Evolutionary conservation across 2,113 vertebrate genomes (phyloP), one percentile per base, ranked within the genome.

Genomic region (Pogonocichla stellata): DNA sequence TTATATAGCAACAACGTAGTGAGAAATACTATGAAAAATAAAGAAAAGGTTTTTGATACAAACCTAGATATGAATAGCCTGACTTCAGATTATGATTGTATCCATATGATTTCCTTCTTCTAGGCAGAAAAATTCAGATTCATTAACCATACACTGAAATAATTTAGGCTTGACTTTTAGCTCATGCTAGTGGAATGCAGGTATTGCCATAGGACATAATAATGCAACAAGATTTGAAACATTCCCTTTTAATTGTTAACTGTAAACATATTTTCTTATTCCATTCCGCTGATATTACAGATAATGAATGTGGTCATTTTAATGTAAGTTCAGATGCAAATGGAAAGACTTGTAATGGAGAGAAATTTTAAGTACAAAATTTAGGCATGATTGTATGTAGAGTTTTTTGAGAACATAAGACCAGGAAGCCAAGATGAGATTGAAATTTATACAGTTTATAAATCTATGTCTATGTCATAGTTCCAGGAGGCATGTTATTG

Each of bases 1-100:
- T 73, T 50, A 73, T 90, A 71, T 93, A 86, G 77, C 94, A 96
- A 94, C 84, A 91, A 62, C 12, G 8, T n/a, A 61, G 42, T 62
- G 45, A 80, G 75, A 91, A 95, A 70, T 38, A 65, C 34, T 70
- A 26, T 10, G 25, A 79, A 82, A 91, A 93, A 67, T 34, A 90
- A 81, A 28, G 43, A 87, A 95, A 80, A 69, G 0, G 1, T 11
- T 24, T 78, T 79, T 74, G 65, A 82, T 74, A 60, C 19, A 82
- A 88, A 51, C 34, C 10, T 40, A 93, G n/a, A 85, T 85, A 72
- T 40, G 17, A 82, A 58, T 11, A 54, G 8, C 4, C 31, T 73
- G 24, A 73, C 28, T 91, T 94, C 33, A 77, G 14, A 34, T 71
- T 65, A 31, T 42, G 43, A 50, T 38, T 72, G 10, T 45, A 72